Evolutionary conservation across 2,113 vertebrate genomes (phyloP).

Genomic region (Craseonycteris thonglongyai): DNA sequence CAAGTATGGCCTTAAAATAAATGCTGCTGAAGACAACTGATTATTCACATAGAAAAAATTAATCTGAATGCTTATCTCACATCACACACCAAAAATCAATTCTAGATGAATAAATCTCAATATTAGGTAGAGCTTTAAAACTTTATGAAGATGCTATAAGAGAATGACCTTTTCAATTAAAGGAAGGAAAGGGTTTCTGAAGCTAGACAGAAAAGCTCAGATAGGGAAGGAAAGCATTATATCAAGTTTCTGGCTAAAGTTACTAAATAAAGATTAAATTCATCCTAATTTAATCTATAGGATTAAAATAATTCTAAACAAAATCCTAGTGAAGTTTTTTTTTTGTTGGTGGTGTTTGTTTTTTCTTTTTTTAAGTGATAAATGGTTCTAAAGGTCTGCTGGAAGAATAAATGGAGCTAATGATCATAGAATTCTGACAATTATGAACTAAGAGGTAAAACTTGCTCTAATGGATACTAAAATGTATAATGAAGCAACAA

Average conservation of each 20-base stretch:
- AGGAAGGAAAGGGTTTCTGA: not conserved
- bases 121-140: not conserved
- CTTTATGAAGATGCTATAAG: not conserved
- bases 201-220: not conserved
- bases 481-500: not conserved
- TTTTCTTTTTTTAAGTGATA: not conserved
- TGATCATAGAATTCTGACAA: conserved; percentile 23
- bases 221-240: not conserved
- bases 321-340: not conserved
- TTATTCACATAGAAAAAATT: not conserved
- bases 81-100: not conserved
- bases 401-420: not conserved
- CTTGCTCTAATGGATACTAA: not conserved
- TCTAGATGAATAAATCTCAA: not conserved
- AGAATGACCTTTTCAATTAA: not conserved
- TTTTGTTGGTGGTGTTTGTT: no score
- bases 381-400: not conserved
- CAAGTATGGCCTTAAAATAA: not conserved
- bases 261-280: not conserved
- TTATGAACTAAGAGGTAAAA: not conserved
- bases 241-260: not conserved
- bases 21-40: not conserved
- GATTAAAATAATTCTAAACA: conserved; percentile 9
- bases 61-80: not conserved
- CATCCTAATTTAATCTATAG: not conserved